Evolutionary conservation across 2,113 vertebrate species (phyloP).

Genomic region (Petroica traversi): DNA sequence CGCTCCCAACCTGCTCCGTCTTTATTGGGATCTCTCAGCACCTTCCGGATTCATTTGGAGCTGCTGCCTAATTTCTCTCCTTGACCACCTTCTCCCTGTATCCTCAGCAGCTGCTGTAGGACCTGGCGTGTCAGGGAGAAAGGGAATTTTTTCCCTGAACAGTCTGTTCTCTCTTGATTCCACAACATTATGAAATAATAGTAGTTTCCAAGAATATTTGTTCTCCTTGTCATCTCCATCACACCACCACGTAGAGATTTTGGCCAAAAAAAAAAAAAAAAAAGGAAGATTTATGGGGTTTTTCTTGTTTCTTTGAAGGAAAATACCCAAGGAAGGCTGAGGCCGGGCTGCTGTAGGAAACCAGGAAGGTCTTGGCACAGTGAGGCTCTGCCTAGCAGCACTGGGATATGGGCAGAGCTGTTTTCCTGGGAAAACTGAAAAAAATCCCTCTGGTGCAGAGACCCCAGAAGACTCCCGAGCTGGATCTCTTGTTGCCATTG

Average conservation of each 20-base stretch:
- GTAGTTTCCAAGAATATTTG: neutral
- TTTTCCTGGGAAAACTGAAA: neutral
- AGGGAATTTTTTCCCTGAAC: neutral
- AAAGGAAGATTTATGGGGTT: neutral
- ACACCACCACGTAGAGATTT: neutral
- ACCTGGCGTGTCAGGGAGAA: neutral
- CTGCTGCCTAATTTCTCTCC: neutral
- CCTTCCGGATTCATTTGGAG: conserved; percentile 30
- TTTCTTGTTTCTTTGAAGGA: neutral
- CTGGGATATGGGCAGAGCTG: neutral
- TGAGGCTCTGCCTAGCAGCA: neutral
- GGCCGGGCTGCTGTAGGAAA: neutral
- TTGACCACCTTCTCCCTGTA: neutral
- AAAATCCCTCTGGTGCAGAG: neutral
- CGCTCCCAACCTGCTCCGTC: conserved; percentile 7
- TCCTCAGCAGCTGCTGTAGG: conserved; percentile 7
- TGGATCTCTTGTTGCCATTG: neutral
- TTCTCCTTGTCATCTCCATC: neutral
- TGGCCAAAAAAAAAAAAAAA: too few species aligned
- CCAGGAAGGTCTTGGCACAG: neutral
- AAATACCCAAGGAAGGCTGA: neutral
- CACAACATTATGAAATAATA: neutral
- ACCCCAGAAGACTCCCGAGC: neutral
- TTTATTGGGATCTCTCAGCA: conserved; percentile 68
- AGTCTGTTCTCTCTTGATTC: neutral